Evolutionary conservation across 2,888 invertebrate species (phyloP).

Genomic region (Notodonta dromedarius): DNA sequence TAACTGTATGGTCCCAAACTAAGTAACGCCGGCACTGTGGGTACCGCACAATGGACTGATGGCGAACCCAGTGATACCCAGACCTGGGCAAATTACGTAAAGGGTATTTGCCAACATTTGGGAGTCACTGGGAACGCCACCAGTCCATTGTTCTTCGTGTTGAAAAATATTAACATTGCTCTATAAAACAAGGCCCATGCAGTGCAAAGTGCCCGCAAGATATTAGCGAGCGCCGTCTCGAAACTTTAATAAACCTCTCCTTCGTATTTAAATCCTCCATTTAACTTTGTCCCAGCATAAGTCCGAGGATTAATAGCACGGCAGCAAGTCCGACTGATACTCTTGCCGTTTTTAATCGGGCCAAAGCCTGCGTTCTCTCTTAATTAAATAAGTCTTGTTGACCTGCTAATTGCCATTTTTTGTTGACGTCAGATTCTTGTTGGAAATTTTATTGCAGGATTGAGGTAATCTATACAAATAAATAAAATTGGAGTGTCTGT

Average conservation of each 20-base stretch:
- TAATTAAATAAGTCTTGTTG: conserved; percentile 40
- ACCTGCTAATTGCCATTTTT: neutral
- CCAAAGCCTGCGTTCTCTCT: conserved; percentile 42
- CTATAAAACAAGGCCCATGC: conserved; percentile 11
- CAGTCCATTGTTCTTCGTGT: too few relatives aligned
- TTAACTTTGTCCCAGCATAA: conserved; percentile 67
- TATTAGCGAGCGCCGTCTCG: conserved; percentile 44
- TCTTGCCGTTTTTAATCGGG: conserved; percentile 59
- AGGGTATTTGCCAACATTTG: too few relatives aligned
- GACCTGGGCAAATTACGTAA: too few relatives aligned
- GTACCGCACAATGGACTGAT: too few relatives aligned
- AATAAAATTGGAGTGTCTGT: too few relatives aligned
- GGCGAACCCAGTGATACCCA: too few relatives aligned
- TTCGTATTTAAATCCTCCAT: conserved; percentile 66
- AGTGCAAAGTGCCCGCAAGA: conserved; percentile 37
- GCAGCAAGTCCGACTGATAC: conserved; percentile 46
- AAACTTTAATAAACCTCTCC: conserved; percentile 61
- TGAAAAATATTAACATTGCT: conserved; percentile 5
- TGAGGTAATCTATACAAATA: too few relatives aligned
- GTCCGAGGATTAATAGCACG: conserved; percentile 64
- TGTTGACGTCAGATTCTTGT: neutral
- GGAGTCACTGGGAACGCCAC: too few relatives aligned
- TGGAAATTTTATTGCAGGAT: neutral
- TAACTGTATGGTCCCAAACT: too few relatives aligned
- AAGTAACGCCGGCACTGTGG: too few relatives aligned